phyloP scores from a whole-genome alignment of 2,113 vertebrate genomes.

The Prionailurus viverrinus region DNA sequence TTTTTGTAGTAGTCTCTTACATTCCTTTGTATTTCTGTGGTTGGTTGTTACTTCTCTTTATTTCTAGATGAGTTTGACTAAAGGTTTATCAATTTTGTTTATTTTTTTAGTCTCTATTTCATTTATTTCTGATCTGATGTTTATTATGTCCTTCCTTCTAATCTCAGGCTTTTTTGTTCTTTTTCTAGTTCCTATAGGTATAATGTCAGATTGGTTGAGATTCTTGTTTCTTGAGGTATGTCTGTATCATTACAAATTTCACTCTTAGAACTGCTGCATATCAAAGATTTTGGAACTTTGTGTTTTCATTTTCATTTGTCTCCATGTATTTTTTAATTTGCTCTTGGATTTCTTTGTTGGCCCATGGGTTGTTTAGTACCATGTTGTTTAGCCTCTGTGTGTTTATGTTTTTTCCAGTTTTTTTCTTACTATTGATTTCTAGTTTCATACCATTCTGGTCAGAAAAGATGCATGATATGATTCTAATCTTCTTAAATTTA shows the following conservation, averaged over 20 bases:
- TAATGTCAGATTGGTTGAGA: neutral
- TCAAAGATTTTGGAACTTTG: neutral
- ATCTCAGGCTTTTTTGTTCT: neutral
- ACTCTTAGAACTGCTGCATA: neutral
- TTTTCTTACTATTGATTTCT: neutral
- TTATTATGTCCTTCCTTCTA: neutral
- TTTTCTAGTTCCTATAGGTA: neutral
- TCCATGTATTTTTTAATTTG: neutral
- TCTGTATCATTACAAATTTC: neutral
- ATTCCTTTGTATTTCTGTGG: neutral
- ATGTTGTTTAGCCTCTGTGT: neutral
- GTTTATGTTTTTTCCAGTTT: neutral
- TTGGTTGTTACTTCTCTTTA: neutral
- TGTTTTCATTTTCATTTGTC: neutral
- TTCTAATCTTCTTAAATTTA: neutral
- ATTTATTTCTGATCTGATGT: neutral
- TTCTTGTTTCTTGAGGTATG: neutral
- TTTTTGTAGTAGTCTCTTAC: neutral
- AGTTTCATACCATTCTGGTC: neutral
- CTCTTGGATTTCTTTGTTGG: neutral
- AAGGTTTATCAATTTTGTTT: neutral
- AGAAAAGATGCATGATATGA: neutral
- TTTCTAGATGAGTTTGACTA: neutral
- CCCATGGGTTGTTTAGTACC: neutral
- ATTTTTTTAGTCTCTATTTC: neutral